phyloP scores from a whole-genome alignment of 2,797 vertebrate genomes.

The Falco peregrinus region DNA sequence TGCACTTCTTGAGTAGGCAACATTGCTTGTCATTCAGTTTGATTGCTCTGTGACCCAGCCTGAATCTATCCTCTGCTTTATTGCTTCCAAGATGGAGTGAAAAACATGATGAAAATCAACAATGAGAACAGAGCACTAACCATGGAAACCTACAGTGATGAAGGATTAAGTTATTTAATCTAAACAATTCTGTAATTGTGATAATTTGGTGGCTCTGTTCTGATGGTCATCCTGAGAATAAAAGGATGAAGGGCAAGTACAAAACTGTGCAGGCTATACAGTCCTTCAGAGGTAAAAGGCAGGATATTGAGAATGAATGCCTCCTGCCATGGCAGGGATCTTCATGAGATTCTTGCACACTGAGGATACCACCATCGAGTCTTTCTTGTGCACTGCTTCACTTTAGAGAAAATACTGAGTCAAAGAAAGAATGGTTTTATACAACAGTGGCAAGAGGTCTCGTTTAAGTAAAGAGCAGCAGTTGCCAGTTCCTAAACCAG shows the following conservation, averaged over 20 bases:
- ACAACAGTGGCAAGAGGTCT: not conserved
- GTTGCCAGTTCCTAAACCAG: not conserved
- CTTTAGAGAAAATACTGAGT: not conserved
- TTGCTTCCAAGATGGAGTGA: not conserved
- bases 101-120: not conserved
- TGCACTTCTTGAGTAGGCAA: conserved; percentile 22
- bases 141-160: not conserved
- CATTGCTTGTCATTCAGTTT: conserved; percentile 28
- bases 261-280: not conserved
- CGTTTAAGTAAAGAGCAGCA: not conserved
- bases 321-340: not conserved
- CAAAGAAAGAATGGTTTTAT: not conserved
- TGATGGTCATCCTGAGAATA: not conserved
- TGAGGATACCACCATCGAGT: not conserved
- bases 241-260: not conserved
- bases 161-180: not conserved
- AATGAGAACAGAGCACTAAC: not conserved
- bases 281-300: not conserved
- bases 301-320: not conserved
- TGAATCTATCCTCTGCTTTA: not conserved
- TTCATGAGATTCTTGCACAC: not conserved
- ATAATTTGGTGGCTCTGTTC: not conserved
- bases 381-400: not conserved
- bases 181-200: not conserved
- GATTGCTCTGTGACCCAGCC: conserved; percentile 31